Percentiles rank a stretch among this genome's conserved stretches.
These are phyloP conservation scores for Eupithecia exiguata DNA, from an alignment of 2,888 invertebrate species.

Conservation along the genomic window DNA sequence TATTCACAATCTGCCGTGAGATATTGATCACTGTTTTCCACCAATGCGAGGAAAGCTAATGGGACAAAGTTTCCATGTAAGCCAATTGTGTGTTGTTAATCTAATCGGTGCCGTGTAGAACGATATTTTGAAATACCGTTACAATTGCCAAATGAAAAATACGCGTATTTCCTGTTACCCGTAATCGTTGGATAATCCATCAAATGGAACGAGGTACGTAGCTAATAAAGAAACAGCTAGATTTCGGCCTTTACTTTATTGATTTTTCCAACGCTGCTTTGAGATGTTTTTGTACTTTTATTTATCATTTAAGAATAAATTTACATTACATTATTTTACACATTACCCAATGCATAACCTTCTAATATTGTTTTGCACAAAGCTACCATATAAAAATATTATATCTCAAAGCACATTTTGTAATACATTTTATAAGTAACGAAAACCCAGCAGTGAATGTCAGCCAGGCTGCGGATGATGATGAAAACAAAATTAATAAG, in stretches of 20 bases:
- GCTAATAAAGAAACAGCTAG: slow-evolving; percentile 20
- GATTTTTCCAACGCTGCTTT: background rate
- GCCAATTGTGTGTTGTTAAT: slow-evolving; percentile 79
- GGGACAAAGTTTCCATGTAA: slow-evolving; percentile 76
- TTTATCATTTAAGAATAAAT: too few species aligned
- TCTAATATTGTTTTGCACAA: too few species aligned
- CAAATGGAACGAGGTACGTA: slow-evolving; percentile 67
- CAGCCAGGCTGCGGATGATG: background rate
- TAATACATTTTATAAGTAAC: background rate
- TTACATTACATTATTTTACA: too few species aligned
- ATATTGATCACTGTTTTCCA: slow-evolving; percentile 9
- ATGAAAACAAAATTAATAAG: background rate
- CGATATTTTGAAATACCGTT: slow-evolving; percentile 76
- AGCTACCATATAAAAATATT: too few species aligned
- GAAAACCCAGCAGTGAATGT: background rate
- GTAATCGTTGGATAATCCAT: slow-evolving; percentile 80
- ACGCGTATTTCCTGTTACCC: slow-evolving; percentile 77
- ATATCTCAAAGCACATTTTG: too few species aligned
- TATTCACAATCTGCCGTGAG: slow-evolving; percentile 43
- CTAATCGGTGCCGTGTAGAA: slow-evolving; percentile 79
- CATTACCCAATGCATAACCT: too few species aligned
- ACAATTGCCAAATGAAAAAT: slow-evolving; percentile 82
- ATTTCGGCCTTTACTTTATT: background rate
- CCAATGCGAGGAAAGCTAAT: slow-evolving; percentile 57
- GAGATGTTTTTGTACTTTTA: too few species aligned